These are phyloP conservation scores for Caenorhabditis auriculariae DNA, from an alignment of 2,888 invertebrate species.

Conservation along the genomic window DNA sequence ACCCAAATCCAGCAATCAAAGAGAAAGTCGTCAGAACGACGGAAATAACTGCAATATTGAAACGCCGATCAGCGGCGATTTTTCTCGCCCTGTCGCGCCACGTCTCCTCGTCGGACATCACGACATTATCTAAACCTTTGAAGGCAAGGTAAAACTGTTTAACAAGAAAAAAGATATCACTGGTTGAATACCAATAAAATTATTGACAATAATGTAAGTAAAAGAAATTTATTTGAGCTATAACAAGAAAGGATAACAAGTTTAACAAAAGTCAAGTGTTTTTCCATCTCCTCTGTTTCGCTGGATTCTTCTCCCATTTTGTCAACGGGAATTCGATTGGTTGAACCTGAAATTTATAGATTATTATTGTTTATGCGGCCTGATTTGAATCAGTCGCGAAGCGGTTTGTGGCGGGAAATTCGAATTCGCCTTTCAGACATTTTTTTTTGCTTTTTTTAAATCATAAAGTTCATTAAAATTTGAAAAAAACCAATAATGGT, in stretches of 20 bases:
- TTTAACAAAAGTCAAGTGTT: constrained; percentile 2
- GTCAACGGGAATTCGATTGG: constrained; percentile 45
- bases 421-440: too few species aligned
- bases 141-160: neutral
- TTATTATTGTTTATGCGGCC: too few species aligned
- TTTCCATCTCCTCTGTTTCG: constrained; percentile 18
- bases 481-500: too few species aligned
- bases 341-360: constrained; percentile 28
- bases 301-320: constrained; percentile 21
- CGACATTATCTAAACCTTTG: neutral
- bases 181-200: neutral
- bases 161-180: neutral
- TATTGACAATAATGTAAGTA: neutral
- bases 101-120: too few species aligned
- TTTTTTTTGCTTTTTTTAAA: too few species aligned
- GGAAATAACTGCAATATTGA: too few species aligned
- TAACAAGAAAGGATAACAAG: constrained; percentile 1
- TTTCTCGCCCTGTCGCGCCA: too few species aligned
- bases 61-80: too few species aligned
- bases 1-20: neutral
- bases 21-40: neutral
- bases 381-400: too few species aligned
- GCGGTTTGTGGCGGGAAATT: too few species aligned
- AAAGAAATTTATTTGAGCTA: constrained; percentile 3
- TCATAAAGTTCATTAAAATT: too few species aligned